These are phyloP conservation scores for Oceanodroma tethys DNA, from an alignment of 2,113 vertebrate genomes.

Conservation along the genomic window DNA sequence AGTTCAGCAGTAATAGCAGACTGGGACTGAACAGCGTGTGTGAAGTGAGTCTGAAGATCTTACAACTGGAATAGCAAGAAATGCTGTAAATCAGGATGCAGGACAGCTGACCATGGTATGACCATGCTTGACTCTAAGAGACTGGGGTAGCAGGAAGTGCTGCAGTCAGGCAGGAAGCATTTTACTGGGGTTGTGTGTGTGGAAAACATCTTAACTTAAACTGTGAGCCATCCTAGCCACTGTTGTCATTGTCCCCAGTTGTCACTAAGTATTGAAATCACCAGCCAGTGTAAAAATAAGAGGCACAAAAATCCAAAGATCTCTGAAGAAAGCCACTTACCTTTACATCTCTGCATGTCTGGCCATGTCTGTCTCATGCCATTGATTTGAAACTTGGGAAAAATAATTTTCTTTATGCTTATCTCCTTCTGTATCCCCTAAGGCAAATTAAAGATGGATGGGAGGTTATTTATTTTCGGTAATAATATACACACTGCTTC, in stretches of 20 bases:
- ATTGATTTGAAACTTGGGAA: conserved; percentile 20
- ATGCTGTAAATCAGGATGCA: background rate
- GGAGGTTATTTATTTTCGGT: conserved; percentile 35
- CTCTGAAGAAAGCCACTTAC: background rate
- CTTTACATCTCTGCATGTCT: background rate
- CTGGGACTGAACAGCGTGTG: background rate
- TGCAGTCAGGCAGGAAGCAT: background rate
- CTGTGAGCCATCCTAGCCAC: background rate
- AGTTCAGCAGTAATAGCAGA: background rate
- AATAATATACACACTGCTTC: conserved; percentile 34
- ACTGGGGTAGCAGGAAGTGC: background rate
- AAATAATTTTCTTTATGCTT: background rate
- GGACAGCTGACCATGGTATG: background rate
- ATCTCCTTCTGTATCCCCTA: conserved; percentile 17
- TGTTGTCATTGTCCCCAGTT: background rate
- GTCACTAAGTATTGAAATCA: background rate
- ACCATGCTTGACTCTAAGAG: background rate
- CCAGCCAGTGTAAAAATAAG: background rate
- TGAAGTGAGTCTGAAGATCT: background rate
- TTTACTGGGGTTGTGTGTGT: background rate
- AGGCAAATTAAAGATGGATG: conserved; percentile 36
- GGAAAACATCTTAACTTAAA: background rate
- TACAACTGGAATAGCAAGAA: background rate
- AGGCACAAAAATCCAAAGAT: background rate
- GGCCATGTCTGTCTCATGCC: background rate